Base-by-base conservation (phyloP, 2,888 invertebrate species). In the Ectemnius lituratus region DNA sequence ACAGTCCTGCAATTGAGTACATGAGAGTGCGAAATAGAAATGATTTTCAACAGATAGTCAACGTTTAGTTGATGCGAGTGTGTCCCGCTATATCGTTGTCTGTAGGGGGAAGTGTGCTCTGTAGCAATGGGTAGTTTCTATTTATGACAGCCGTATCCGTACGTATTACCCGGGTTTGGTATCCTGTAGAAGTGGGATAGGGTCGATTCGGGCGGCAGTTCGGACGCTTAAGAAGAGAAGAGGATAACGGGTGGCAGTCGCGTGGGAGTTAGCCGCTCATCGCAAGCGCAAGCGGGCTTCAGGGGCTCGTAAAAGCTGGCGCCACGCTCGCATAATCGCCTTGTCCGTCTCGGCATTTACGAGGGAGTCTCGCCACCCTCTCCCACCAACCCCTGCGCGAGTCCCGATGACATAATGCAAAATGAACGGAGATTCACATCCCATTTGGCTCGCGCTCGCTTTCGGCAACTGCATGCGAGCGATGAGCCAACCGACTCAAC, bases 371-470 rank as follows among this genome's bases (percentile, higher is more conserved):
- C 37, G 37, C 37, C 37, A 37, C 37, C 37, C 37, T 37, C 37
- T 37, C 5, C 20, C 20, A 20, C 20, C 20, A 20, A 20, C 20
- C 20, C 20, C 20, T 20, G 20, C 20, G 20, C 20, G 20, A 20
- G 58, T 27, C 67, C 73, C 66, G 67, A 76, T 78, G 78, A 83
- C 75, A 76, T 78, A 81, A 80, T 81, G 73, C 73, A 79, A 83
- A 83, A 78, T 78, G 75, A 81, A 81, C 70, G 78, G 76, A 83
- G 83, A 83, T 83, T 83, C 83, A 80, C 83, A 83, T 83, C 75
- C 80, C 81, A 79, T 77, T 79, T 75, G 68, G 76, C 73, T 67
- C 67, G 75, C 70, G n/a, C n/a, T n/a, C n/a, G n/a, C n/a, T 79
- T 75, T 62, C 67, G 71, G 73, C 75, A 77, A 82, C 82, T 80